phyloP scores from a whole-genome alignment of 2,888 invertebrate species.

The Marronus borbonicus region DNA sequence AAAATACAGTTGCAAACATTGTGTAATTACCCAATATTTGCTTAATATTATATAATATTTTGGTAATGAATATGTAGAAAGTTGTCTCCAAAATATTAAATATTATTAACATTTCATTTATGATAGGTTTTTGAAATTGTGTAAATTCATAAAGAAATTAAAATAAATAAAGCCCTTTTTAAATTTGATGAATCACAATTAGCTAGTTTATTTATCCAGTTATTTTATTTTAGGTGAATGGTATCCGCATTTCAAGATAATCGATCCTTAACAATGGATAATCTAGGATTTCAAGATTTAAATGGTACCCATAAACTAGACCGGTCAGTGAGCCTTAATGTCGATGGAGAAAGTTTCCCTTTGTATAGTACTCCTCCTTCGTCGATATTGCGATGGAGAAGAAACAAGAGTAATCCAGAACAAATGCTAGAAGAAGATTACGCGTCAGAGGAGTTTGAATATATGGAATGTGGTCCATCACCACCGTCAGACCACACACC shows the following conservation, averaged over 20 bases:
- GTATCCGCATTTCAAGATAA: conserved; percentile 63
- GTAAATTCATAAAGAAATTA: background rate
- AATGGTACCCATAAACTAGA: conserved; percentile 64
- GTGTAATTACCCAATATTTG: no score
- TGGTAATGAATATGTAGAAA: no score
- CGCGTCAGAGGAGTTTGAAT: conserved; percentile 81
- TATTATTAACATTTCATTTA: no score
- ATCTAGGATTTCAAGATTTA: conserved; percentile 67
- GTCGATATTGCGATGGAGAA: conserved; percentile 63
- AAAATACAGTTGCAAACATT: no score
- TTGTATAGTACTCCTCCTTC: conserved; percentile 65
- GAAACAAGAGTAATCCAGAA: conserved; percentile 64
- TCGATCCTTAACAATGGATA: conserved; percentile 65
- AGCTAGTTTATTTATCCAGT: background rate
- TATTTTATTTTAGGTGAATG: conserved; percentile 61
- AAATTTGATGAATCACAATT: background rate
- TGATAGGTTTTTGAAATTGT: background rate
- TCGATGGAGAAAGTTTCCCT: conserved; percentile 67
- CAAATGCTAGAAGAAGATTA: conserved; percentile 78
- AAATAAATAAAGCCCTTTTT: background rate
- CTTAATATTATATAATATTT: no score
- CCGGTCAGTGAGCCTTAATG: conserved; percentile 70
- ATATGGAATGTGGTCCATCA: conserved; percentile 85
- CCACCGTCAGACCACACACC: conserved; percentile 87
- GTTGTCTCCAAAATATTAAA: no score